These are phyloP conservation scores for Physella acuta DNA, from an alignment of 1,140 invertebrate genomes.

Conservation along the genomic window DNA sequence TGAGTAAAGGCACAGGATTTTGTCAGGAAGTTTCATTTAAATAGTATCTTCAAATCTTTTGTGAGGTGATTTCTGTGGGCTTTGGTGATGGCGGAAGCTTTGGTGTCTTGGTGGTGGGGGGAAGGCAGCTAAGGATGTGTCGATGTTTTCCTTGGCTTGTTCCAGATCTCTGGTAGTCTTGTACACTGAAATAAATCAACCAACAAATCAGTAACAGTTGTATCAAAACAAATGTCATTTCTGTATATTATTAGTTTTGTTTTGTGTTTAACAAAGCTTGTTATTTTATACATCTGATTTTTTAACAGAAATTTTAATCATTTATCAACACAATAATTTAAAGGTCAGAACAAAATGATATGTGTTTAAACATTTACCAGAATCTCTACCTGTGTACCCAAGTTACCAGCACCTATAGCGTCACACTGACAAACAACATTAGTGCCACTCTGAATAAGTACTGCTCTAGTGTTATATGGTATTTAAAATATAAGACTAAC, in stretches of 20 bases:
- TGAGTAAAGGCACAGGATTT: background rate
- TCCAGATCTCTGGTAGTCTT: slow-evolving; percentile 25
- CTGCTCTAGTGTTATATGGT: too few relatives aligned
- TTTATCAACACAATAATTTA: too few relatives aligned
- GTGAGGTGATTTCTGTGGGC: slow-evolving; percentile 9
- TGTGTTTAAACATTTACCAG: too few relatives aligned
- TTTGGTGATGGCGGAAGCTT: background rate
- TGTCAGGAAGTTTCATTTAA: background rate
- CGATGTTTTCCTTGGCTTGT: slow-evolving; percentile 28
- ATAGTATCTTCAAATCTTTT: background rate
- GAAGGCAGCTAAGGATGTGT: slow-evolving; percentile 1
- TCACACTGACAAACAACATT: too few relatives aligned
- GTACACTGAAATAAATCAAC: slow-evolving; percentile 20
- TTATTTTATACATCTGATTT: background rate
- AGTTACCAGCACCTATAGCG: too few relatives aligned
- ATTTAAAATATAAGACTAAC: too few relatives aligned
- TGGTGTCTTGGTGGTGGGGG: background rate
- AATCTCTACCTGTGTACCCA: too few relatives aligned
- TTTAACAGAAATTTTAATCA: background rate
- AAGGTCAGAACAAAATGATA: too few relatives aligned
- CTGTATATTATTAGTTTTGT: background rate
- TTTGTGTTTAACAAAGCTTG: background rate
- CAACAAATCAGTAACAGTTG: background rate
- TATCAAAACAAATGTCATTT: background rate
- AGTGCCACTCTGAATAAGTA: too few relatives aligned